Evolutionary conservation across 2,888 invertebrate species (phyloP).

Genomic region (Tipula unca): DNA sequence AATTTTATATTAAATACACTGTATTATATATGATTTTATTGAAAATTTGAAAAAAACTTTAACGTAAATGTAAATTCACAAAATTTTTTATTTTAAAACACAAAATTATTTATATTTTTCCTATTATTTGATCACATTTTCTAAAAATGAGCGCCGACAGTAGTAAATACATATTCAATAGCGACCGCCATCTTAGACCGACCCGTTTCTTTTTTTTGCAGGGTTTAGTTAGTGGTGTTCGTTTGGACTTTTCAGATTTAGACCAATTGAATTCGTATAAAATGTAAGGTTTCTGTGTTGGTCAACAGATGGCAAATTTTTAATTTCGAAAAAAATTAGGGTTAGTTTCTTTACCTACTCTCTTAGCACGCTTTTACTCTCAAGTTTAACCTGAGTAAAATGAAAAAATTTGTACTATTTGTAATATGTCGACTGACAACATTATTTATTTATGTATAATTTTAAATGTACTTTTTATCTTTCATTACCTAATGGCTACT

Average conservation of each 20-base stretch:
- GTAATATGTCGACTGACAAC: no score
- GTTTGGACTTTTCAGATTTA: not conserved
- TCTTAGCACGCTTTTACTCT: no score
- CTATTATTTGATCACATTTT: not conserved
- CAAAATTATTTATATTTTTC: not conserved
- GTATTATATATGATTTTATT: not conserved
- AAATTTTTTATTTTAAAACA: not conserved
- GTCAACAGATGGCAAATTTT: not conserved
- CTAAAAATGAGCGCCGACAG: slow-evolving; percentile 15
- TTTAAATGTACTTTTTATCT: no score
- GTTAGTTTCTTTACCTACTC: not conserved
- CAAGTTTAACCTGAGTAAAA: no score
- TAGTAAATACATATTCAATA: not conserved
- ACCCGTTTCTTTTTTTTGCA: not conserved
- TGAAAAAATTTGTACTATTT: no score
- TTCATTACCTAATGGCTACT: no score
- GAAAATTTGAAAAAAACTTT: not conserved
- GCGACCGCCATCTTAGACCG: not conserved
- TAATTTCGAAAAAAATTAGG: not conserved
- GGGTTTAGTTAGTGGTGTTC: not conserved
- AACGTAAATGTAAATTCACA: not conserved
- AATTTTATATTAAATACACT: not conserved
- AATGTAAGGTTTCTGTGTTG: not conserved
- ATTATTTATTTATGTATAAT: no score
- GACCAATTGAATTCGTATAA: not conserved